These are phyloP conservation scores for Aplochiton taeniatus DNA, from an alignment of 2,797 vertebrate genomes.

Conservation along the genomic window DNA sequence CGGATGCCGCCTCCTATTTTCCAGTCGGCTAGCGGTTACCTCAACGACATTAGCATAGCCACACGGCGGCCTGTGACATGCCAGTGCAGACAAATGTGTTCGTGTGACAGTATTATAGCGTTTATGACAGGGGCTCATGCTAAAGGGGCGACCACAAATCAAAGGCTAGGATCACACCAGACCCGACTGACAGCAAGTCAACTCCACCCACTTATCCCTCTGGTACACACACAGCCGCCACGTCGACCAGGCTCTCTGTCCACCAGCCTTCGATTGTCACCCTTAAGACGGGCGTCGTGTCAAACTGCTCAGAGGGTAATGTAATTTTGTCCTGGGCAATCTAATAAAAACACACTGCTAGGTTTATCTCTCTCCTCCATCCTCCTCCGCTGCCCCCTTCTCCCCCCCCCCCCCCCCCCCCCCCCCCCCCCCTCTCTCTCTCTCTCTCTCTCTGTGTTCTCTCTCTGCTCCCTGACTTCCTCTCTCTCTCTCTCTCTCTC, in stretches of 20 bases:
- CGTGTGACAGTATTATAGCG: neutral
- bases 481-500: constrained; percentile 30
- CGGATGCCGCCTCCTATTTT: no score
- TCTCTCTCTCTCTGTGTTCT: neutral
- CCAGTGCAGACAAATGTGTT: constrained; percentile 19
- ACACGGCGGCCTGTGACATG: constrained; percentile 1
- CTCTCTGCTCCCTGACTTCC: constrained; percentile 9
- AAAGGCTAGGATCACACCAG: constrained; percentile 29
- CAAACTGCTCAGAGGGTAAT: constrained; percentile 63
- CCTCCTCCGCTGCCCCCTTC: constrained; percentile 24
- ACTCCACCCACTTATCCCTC: constrained; percentile 56
- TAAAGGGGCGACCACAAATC: constrained; percentile 44
- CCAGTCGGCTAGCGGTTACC: neutral
- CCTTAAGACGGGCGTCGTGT: constrained; percentile 40
- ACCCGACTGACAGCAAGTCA: constrained; percentile 27
- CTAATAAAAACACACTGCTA: constrained; percentile 64
- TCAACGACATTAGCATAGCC: neutral
- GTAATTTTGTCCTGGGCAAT: constrained; percentile 62
- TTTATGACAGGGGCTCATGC: constrained; percentile 27
- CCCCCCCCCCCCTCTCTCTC: constrained; percentile 38
- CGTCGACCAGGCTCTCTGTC: constrained; percentile 53
- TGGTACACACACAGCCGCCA: constrained; percentile 24
- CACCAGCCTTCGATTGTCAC: constrained; percentile 53
- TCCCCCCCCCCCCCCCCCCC: no score
- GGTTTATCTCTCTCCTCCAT: constrained; percentile 25